Base-by-base conservation (phyloP, 2,113 vertebrate species). In the Silurus asotus region DNA sequence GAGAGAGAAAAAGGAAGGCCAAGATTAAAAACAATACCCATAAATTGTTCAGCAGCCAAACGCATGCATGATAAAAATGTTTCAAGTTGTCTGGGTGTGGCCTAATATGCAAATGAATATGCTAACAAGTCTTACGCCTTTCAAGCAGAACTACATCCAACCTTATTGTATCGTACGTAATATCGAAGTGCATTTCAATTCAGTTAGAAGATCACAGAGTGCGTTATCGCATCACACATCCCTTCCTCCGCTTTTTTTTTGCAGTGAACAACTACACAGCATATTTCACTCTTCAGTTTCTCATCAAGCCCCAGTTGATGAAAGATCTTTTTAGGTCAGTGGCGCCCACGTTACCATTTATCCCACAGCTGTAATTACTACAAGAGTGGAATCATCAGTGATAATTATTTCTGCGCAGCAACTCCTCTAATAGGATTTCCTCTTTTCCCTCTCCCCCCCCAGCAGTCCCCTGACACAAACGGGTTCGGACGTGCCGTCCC, bases 301-400 rank as follows among this genome's bases (percentile, higher is more conserved):
- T 61, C 28, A 5, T 69, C 37, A 69, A 20, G 61, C 17, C 74
- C n/a, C 53, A 13, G n/a, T 6, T 75, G 20, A 62, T 6, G 45
- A 75, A 62, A 89, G 92, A 93, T 94, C 93, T 87, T 88, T 82
- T 76, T 87, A 88, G 78, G 49, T 90, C 84, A 82, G 37, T 15
- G 67, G 19, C 49, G 84, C 5, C 65, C 51, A 45, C 78, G 81
- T 86, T 88, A 19, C 49, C 56, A 48, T 89, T 90, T 90, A 92
- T 89, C 91, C 72, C 88, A 84, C 79, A 79, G 86, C 79, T 86
- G 59, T 90, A 93, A 91, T 94, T 93, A 87, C 85, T 82, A 72
- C 80, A 88, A 87, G 89, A 90, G 88, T 88, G 89, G 86, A 83
- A 91, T 92, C 90, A 92, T 64, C 82, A 81, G n/a, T 88, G 87